phyloP scores from a whole-genome alignment of 2,797 vertebrate species.

The Amphiprion clarkii region DNA sequence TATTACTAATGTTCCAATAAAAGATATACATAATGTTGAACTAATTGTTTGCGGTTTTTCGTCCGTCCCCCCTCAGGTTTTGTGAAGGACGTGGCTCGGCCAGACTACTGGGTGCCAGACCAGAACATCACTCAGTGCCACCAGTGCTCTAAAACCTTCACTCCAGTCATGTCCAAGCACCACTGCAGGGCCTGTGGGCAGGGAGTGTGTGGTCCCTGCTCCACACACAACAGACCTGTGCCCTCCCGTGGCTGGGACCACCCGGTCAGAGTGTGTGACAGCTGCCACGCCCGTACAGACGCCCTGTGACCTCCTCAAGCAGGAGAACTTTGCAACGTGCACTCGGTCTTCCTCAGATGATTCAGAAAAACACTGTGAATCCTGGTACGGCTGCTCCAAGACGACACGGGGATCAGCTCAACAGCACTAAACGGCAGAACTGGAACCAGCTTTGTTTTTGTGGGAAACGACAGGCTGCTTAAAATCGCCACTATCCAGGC shows the following conservation, averaged over 20 bases:
- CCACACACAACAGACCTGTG: conserved; percentile 79
- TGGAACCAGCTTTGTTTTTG: conserved; percentile 29
- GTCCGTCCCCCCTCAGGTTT: conserved; percentile 71
- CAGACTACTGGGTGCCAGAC: conserved; percentile 90
- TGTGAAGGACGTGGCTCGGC: conserved; percentile 87
- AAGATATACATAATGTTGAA: not conserved
- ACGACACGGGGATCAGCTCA: not conserved
- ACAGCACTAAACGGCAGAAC: conserved; percentile 15
- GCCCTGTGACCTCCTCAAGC: conserved; percentile 65
- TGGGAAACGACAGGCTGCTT: not conserved
- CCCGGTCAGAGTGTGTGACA: conserved; percentile 87
- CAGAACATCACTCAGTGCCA: conserved; percentile 86
- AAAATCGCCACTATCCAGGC: not conserved
- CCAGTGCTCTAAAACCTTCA: conserved; percentile 83
- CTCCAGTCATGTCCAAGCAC: conserved; percentile 84
- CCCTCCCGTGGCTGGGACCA: conserved; percentile 90
- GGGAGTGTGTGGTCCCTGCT: conserved; percentile 87
- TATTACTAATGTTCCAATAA: not conserved
- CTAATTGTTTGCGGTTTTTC: not conserved
- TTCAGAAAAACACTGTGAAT: conserved; percentile 38
- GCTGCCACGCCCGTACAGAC: conserved; percentile 76
- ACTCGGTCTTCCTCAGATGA: conserved; percentile 41
- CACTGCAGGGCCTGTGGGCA: conserved; percentile 90
- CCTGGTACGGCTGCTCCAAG: conserved; percentile 11
- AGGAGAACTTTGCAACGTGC: conserved; percentile 5